Percentiles rank a stretch among this genome's conserved stretches.
Evolutionary conservation across 2,113 vertebrate species (phyloP).

Genomic region (Fukomys damarensis): DNA sequence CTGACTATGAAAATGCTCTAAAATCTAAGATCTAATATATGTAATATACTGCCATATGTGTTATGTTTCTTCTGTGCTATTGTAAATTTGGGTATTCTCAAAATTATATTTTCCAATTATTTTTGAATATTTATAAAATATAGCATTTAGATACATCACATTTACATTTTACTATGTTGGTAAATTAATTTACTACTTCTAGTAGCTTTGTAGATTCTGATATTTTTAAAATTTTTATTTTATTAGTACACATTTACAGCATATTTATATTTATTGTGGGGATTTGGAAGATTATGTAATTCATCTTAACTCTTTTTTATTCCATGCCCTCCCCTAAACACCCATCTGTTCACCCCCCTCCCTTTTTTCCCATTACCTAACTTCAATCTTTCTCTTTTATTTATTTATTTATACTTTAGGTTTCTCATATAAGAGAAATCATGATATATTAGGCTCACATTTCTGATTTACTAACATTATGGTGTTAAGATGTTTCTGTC

Average conservation of each 20-base stretch:
- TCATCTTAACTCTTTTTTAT: not conserved
- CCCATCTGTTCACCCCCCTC: not conserved
- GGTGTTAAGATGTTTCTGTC: not conserved
- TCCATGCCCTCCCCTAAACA: not conserved
- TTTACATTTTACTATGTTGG: not conserved
- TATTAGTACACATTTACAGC: not conserved
- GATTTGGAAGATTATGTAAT: not conserved
- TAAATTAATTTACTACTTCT: not conserved
- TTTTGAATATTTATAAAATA: slow-evolving; percentile 17
- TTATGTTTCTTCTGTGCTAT: slow-evolving; percentile 16
- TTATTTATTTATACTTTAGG: not conserved
- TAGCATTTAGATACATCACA: not conserved
- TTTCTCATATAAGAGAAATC: not conserved
- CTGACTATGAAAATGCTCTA: not conserved
- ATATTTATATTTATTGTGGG: not conserved
- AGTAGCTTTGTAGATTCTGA: not conserved
- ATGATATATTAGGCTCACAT: not conserved
- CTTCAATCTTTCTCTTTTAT: not conserved
- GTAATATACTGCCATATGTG: not conserved
- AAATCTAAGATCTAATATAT: not conserved
- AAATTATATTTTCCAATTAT: slow-evolving; percentile 10
- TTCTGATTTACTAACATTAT: not conserved
- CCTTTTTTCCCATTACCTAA: not conserved
- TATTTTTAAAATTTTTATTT: not conserved
- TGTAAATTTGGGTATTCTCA: not conserved